phyloP scores from a whole-genome alignment of 2,888 invertebrate genomes.

The Horisme vitalbata region DNA sequence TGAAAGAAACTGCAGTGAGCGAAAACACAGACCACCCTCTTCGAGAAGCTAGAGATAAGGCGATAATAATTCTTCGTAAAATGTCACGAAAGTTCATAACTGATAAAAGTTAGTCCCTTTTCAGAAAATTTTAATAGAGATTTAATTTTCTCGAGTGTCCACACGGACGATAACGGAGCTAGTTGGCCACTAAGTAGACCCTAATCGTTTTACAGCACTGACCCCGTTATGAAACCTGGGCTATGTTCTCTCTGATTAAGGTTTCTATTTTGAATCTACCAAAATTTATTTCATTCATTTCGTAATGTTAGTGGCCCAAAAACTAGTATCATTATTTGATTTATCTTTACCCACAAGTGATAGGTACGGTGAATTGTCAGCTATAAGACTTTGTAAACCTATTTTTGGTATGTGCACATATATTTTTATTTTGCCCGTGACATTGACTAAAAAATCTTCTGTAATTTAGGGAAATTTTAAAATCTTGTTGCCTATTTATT shows the following conservation, averaged over 20 bases:
- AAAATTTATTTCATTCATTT: no score
- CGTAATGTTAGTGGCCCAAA: no score
- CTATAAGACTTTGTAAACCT: no score
- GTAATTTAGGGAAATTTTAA: no score
- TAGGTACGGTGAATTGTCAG: no score
- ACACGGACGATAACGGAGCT: constrained; percentile 47
- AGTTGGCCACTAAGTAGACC: constrained; percentile 12
- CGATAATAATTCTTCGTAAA: constrained; percentile 79
- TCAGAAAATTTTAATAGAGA: constrained; percentile 78
- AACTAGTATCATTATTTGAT: no score
- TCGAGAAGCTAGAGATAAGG: constrained; percentile 65
- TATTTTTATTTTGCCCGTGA: no score
- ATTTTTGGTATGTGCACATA: no score
- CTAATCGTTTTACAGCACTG: constrained; percentile 13
- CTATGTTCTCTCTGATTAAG: neutral
- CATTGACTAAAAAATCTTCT: no score
- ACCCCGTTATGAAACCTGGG: constrained; percentile 1
- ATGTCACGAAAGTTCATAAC: constrained; percentile 80
- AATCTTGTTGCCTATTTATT: no score
- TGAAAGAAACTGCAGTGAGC: constrained; percentile 67
- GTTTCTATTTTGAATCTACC: no score
- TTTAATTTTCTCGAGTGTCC: constrained; percentile 73
- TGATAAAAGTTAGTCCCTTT: constrained; percentile 80
- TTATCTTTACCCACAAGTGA: no score
- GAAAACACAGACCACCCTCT: constrained; percentile 61